Evolutionary conservation across 2,888 invertebrate genomes (phyloP), one percentile per base, ranked within the genome.

Genomic region (Pinctada fucata): DNA sequence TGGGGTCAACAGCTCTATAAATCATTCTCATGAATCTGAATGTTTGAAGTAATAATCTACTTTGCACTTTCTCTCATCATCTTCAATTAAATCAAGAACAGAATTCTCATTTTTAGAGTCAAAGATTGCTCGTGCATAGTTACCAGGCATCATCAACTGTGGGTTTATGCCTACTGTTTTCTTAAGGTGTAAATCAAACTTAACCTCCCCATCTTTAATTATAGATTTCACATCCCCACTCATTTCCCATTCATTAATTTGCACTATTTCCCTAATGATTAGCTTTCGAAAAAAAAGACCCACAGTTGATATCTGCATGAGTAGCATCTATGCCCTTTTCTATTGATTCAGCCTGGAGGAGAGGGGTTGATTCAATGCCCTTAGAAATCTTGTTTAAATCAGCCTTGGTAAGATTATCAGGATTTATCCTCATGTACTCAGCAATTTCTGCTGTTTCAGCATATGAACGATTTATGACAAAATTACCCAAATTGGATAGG

Each of bases 1-100:
- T 63, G 4, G 76, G 76, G 3, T 70, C 70, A n/a, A 70, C 70
- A 8, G 76, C 47, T 68, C 76, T 52, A 52, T 76, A 76, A 3
- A 77, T 72, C 31, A 50, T 76, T 13, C 76, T 72, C 58, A 52
- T 8, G 58, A 5, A 52, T 10, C 58, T 52, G 10, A 52, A 52
- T 52, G 58, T 52, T 5, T 8, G 5, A 52, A 52, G 5, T 8
- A 52, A 52, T 52, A 8, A 52, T 52, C 6, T 5, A 52, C 3
- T 48, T 71, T 1, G 52, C 49, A 10, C 50, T 47, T 13, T 63
- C 72, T 67, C 47, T 77, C 72, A 58, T 48, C 52, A 49, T 58
- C 49, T 66, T 31, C 10, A 31, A 77, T 68, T n/a, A 70, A 64
- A 8, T 5, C 58, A 8, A 52, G 10, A 52, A 52, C 10, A 2